These are phyloP conservation scores for Tinea trinotella DNA, from an alignment of 2,888 invertebrate species.

Conservation along the genomic window DNA sequence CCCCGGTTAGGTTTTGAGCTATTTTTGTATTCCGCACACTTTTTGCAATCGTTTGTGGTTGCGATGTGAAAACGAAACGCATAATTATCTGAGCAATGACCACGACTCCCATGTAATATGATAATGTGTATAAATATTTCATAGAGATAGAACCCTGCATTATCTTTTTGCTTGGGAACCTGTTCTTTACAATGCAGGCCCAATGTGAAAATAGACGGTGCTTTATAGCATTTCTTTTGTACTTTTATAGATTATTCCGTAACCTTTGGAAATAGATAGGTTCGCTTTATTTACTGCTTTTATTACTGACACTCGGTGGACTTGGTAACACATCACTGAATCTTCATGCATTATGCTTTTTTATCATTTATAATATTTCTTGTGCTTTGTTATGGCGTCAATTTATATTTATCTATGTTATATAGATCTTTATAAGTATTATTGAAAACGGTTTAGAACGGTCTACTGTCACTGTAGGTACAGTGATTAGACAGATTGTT, in stretches of 20 bases:
- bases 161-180: constrained; percentile 61
- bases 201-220: constrained; percentile 38
- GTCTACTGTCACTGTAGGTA: too few species aligned
- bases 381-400: too few species aligned
- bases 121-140: constrained; percentile 70
- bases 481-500: too few species aligned
- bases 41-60: constrained; percentile 32
- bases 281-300: constrained; percentile 10
- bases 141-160: constrained; percentile 51
- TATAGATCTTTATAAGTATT: too few species aligned
- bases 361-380: not conserved
- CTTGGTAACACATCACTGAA: constrained; percentile 4
- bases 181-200: constrained; percentile 49
- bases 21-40: constrained; percentile 25
- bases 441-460: too few species aligned
- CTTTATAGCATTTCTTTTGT: constrained; percentile 19
- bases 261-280: constrained; percentile 11
- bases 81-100: constrained; percentile 66
- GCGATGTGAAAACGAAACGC: constrained; percentile 62
- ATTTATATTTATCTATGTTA: too few species aligned
- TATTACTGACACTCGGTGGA: constrained; percentile 5
- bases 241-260: constrained; percentile 17
- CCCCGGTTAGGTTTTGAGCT: constrained; percentile 23
- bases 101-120: constrained; percentile 69
- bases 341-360: not conserved